Percentiles rank a stretch among this genome's conserved stretches.
phyloP scores from a whole-genome alignment of 1,140 invertebrate species.

The Dendroctonus valens region DNA sequence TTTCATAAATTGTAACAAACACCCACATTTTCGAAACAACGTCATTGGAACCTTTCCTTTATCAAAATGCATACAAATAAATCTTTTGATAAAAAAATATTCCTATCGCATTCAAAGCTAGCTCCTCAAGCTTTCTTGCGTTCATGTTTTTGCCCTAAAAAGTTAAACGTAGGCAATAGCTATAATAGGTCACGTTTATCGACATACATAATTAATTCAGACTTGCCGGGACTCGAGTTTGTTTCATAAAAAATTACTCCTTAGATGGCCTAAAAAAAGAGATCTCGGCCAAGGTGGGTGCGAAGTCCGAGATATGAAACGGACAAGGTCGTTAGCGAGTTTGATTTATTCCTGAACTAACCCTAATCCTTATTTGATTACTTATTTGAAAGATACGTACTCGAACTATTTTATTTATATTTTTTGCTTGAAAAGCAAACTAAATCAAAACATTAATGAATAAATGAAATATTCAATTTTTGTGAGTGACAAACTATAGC shows the following conservation, averaged over 20 bases:
- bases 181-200: constrained; percentile 10
- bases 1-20: too few relatives aligned
- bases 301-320: constrained; percentile 31
- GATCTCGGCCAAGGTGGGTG: constrained; percentile 37
- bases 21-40: too few relatives aligned
- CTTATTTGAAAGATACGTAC: background rate
- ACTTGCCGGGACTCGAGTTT: background rate
- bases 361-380: background rate
- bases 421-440: too few relatives aligned
- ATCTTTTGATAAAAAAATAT: too few relatives aligned
- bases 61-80: too few relatives aligned
- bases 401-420: too few relatives aligned
- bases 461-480: too few relatives aligned
- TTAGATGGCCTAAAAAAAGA: constrained; percentile 17
- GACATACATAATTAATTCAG: constrained; percentile 9
- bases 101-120: too few relatives aligned
- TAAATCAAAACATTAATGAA: too few relatives aligned
- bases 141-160: constrained; percentile 4
- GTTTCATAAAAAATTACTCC: constrained; percentile 12
- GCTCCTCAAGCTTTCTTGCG: too few relatives aligned
- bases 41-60: too few relatives aligned
- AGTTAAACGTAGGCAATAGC: constrained; percentile 4
- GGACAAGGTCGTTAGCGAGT: constrained; percentile 9
- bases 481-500: too few relatives aligned
- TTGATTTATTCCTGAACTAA: background rate